phyloP scores from a whole-genome alignment of 2,797 vertebrate genomes.

The Pelobates cultripes region DNA sequence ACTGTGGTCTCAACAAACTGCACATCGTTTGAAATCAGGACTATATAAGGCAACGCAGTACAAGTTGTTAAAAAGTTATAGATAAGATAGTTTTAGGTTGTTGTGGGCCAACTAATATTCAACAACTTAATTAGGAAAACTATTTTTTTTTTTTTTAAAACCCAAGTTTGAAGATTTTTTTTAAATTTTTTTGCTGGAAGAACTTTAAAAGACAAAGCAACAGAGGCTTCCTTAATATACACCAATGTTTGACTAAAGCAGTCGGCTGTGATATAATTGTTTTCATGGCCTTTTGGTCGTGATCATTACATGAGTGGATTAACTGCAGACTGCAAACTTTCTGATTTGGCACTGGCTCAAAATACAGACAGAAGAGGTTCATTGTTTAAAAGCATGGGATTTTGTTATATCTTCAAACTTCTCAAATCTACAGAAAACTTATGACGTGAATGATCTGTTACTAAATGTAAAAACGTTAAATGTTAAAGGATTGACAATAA shows the following conservation, averaged over 20 bases:
- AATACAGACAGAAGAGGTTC: neutral
- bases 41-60: too few species aligned
- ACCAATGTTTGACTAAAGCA: neutral
- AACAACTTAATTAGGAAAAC: neutral
- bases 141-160: neutral
- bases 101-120: neutral
- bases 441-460: neutral
- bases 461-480: neutral
- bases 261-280: constrained; percentile 3
- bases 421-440: neutral
- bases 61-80: too few species aligned
- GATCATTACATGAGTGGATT: constrained; percentile 15
- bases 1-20: too few species aligned
- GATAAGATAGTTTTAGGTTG: too few species aligned
- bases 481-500: neutral
- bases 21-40: too few species aligned
- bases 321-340: neutral
- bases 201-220: neutral
- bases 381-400: neutral
- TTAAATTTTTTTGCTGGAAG: neutral
- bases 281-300: constrained; percentile 24
- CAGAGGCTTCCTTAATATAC: neutral
- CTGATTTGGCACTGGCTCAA: constrained; percentile 3
- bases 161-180: neutral
- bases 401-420: neutral